Base-by-base conservation (phyloP, 2,888 invertebrate genomes). In the Melieria picta region DNA sequence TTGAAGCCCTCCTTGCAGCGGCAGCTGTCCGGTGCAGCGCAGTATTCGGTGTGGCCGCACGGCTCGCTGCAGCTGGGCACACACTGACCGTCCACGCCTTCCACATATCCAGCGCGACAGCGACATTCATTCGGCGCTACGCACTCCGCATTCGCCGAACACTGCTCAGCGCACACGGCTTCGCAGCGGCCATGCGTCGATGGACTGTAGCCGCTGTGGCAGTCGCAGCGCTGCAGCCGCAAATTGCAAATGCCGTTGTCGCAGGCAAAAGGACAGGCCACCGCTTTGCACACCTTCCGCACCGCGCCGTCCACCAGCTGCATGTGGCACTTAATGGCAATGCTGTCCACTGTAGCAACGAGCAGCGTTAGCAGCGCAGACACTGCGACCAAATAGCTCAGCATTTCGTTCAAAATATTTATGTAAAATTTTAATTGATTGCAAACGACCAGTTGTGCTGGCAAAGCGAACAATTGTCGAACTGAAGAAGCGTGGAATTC, bases 21-120 rank as follows among this genome's bases (percentile, higher is more conserved):
- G 45, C 70, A 70, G 7, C 13, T 65, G 10, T 65, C 60, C 3
- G 70, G 70, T 11, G 70, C 70, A 42, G 42, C 60, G 11, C 70
- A 70, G 7, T 50, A 47, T 10, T 64, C n/a, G n/a, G 57, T 65
- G 10, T 50, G 61, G 5, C 13, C 60, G 11, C 70, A 70, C 9
- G 5, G 50, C 11, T 50, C 30, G 3, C 0, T 11, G 16, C 70
- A 70, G 4, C 10, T 1, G 10, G 70, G 55, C 16, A 58, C 13
- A 42, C 70, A 70, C 10, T 47, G 16, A 4, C 42, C 52, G 7
- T 45, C 50, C 47, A 52, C 1, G 1, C 11, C 11, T 30, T 30
- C 30, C 1, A 7, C 4, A 9, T 64, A 45, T 7, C 64, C 64
- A n/a, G 50, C 52, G 9, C 43, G 11, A 11, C 64, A 64, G 10